Evolutionary conservation across 2,888 invertebrate species (phyloP).

Genomic region (Napeogenes inachia): DNA sequence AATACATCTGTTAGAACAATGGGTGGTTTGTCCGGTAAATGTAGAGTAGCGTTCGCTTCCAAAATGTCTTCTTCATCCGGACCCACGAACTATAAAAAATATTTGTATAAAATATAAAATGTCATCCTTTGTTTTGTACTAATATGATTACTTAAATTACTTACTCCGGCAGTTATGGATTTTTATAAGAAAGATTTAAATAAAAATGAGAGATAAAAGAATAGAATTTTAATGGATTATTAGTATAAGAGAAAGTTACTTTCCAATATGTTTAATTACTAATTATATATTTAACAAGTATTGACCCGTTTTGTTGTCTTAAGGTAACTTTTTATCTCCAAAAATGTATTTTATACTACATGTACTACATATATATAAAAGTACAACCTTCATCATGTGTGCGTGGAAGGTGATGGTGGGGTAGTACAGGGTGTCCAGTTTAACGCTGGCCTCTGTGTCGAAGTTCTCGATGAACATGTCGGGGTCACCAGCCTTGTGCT

Average conservation of each 20-base stretch:
- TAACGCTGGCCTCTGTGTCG: conserved; percentile 62
- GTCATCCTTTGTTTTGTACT: no score
- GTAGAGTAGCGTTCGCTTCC: conserved; percentile 62
- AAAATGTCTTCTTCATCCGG: conserved; percentile 61
- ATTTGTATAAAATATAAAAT: neutral
- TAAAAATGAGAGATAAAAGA: no score
- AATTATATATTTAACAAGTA: no score
- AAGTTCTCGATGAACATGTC: conserved; percentile 65
- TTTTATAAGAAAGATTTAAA: no score
- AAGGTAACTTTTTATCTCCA: no score
- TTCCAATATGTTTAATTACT: no score
- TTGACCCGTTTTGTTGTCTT: no score
- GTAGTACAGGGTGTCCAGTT: conserved; percentile 66
- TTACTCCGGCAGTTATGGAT: no score
- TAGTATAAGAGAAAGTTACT: no score
- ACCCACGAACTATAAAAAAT: conserved; percentile 51
- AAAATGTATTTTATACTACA: neutral
- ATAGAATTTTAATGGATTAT: no score
- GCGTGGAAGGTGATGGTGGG: conserved; percentile 66
- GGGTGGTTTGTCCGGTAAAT: conserved; percentile 59
- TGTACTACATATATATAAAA: neutral
- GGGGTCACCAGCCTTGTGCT: conserved; percentile 36
- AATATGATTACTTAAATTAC: no score
- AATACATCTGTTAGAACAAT: conserved; percentile 70
- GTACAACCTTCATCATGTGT: conserved; percentile 62